These are phyloP conservation scores for Diplolepis rosae DNA, from an alignment of 2,888 invertebrate species.

Conservation along the genomic window DNA sequence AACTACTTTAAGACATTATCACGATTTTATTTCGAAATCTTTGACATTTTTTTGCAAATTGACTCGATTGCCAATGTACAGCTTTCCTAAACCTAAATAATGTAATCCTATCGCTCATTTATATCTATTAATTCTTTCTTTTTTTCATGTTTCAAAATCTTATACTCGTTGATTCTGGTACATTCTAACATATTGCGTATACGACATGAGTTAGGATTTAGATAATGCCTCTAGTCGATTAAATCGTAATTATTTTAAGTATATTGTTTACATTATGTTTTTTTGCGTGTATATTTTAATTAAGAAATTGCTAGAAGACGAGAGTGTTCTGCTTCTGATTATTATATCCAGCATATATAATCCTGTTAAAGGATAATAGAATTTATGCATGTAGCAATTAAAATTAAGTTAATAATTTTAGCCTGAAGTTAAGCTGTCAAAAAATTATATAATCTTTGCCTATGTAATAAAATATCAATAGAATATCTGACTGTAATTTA, in stretches of 20 bases:
- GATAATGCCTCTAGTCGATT: slow-evolving; percentile 27
- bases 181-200: slow-evolving; percentile 18
- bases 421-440: not conserved
- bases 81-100: not conserved
- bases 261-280: not conserved
- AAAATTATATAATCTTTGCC: not conserved
- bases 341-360: slow-evolving; percentile 1
- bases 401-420: not conserved
- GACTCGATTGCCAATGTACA: not conserved
- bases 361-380: not conserved
- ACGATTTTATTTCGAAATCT: not conserved
- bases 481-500: too few species aligned
- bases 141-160: not conserved
- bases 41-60: not conserved
- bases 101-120: not conserved
- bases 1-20: not conserved
- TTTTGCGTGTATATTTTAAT: slow-evolving; percentile 3
- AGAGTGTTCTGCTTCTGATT: slow-evolving; percentile 1
- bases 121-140: not conserved
- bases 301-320: slow-evolving; percentile 3
- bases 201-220: slow-evolving; percentile 23
- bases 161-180: not conserved
- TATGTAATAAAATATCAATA: too few species aligned
- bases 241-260: slow-evolving; percentile 24
- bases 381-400: not conserved